Evolutionary conservation across 2,888 invertebrate genomes (phyloP).

Genomic region (Ophion ellenae): DNA sequence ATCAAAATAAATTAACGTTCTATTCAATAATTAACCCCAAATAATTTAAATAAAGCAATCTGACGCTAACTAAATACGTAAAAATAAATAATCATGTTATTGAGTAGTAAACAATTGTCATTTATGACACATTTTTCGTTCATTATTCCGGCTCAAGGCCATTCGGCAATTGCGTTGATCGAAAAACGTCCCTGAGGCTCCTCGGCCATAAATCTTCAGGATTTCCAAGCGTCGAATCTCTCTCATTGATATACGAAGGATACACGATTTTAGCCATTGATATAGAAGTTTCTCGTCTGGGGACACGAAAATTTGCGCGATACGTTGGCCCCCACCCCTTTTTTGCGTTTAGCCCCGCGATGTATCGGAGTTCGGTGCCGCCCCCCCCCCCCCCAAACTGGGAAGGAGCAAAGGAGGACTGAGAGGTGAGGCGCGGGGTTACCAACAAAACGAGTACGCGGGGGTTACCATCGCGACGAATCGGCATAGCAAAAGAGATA

Average conservation of each 20-base stretch:
- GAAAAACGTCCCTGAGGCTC: too few species aligned
- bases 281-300: constrained; percentile 5
- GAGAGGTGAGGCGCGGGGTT: neutral
- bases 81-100: too few species aligned
- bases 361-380: constrained; percentile 32
- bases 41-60: too few species aligned
- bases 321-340: constrained; percentile 30
- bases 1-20: too few species aligned
- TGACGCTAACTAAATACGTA: too few species aligned
- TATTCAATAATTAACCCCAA: too few species aligned
- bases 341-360: constrained; percentile 35
- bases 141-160: too few species aligned
- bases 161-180: too few species aligned
- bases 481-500: constrained; percentile 62
- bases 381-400: neutral
- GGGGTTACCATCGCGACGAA: constrained; percentile 79
- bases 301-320: constrained; percentile 2
- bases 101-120: too few species aligned
- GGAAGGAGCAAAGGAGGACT: neutral
- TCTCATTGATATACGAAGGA: neutral
- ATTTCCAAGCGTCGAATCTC: too few species aligned
- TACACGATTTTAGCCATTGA: constrained; percentile 2
- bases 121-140: too few species aligned
- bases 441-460: constrained; percentile 40
- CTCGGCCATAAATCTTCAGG: too few species aligned